Percentiles rank a stretch among this genome's conserved stretches.
Conservation (phyloP, 2,888 invertebrate species). For the Pristionchus mayeri region DNA sequence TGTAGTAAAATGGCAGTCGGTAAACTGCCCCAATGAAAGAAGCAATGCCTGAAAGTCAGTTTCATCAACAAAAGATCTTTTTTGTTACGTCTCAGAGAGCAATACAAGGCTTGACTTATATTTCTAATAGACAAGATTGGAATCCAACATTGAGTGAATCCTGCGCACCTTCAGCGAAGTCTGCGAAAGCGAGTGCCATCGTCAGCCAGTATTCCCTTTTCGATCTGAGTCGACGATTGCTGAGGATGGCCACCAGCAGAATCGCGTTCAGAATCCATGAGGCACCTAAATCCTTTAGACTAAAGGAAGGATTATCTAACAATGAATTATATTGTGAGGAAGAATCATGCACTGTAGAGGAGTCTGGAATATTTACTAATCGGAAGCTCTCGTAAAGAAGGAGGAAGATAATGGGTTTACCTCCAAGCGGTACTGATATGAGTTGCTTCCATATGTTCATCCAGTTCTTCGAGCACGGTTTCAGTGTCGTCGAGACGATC, state of each 20-base stretch:
- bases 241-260: slow-evolving; percentile 6
- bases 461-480: slow-evolving; percentile 42
- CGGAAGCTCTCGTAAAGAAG: too few species aligned
- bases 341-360: slow-evolving; percentile 37
- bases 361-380: background rate
- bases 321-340: slow-evolving; percentile 28
- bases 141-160: background rate
- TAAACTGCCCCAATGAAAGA: slow-evolving; percentile 41
- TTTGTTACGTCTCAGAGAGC: background rate
- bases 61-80: too few species aligned
- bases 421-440: slow-evolving; percentile 35
- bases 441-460: slow-evolving; percentile 48
- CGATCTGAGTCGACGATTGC: slow-evolving; percentile 11
- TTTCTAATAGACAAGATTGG: too few species aligned
- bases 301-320: too few species aligned
- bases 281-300: background rate
- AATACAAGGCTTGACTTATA: too few species aligned
- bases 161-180: slow-evolving; percentile 23
- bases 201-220: slow-evolving; percentile 40
- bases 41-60: slow-evolving; percentile 24
- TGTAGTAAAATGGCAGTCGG: slow-evolving; percentile 39
- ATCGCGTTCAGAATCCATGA: slow-evolving; percentile 11
- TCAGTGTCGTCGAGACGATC: background rate
- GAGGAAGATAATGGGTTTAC: too few species aligned
- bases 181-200: slow-evolving; percentile 27